Percentiles rank a stretch among this genome's conserved stretches.
Conservation (phyloP, 2,797 vertebrate species). For the Balearica regulorum region DNA sequence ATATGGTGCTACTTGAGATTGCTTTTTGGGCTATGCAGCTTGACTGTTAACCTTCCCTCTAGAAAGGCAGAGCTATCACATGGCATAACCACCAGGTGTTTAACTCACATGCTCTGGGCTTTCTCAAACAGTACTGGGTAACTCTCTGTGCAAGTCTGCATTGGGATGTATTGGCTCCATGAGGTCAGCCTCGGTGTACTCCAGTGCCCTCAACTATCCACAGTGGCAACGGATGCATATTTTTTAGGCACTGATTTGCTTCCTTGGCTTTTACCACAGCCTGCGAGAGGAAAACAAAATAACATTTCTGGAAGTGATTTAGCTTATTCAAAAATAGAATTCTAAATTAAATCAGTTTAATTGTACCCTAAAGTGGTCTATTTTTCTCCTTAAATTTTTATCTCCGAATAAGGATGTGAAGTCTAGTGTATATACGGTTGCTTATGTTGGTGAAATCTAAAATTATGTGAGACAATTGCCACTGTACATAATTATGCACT, state of each 20-base stretch:
- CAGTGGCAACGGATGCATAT: neutral
- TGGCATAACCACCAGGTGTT: neutral
- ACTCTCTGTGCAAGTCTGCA: neutral
- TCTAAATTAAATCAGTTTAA: neutral
- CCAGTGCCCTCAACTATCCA: neutral
- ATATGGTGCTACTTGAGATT: neutral
- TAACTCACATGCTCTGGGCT: neutral
- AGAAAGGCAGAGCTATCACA: neutral
- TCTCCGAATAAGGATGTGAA: neutral
- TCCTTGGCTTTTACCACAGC: neutral
- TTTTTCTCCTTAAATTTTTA: neutral
- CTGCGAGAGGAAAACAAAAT: neutral
- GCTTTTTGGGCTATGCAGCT: neutral
- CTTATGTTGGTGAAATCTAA: neutral
- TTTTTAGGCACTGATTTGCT: neutral
- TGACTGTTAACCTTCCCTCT: neutral
- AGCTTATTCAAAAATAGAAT: neutral
- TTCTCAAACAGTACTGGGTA: neutral
- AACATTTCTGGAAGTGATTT: neutral
- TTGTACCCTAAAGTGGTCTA: neutral
- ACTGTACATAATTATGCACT: neutral
- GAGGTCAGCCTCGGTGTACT: neutral
- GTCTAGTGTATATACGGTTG: neutral
- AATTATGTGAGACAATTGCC: neutral
- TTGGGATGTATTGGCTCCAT: neutral